Evolutionary conservation across 1,140 invertebrate genomes (phyloP).

Genomic region (Brachionus paranguensis): DNA sequence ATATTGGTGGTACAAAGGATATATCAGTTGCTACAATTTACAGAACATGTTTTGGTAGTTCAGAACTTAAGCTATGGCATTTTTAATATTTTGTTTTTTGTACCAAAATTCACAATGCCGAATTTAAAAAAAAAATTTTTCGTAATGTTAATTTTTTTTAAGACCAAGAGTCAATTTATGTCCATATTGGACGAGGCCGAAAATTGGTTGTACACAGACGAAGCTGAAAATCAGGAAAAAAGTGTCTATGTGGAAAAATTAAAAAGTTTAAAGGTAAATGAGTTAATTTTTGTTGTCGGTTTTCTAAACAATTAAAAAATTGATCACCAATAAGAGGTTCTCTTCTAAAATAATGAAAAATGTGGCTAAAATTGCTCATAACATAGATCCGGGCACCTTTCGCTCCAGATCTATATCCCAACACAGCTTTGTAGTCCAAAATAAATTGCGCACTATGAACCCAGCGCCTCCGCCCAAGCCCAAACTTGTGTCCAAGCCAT

Average conservation of each 20-base stretch:
- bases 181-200: constrained; percentile 71
- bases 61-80: too few species aligned
- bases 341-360: neutral
- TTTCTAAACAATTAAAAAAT: neutral
- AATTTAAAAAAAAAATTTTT: too few species aligned
- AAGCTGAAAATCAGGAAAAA: constrained; percentile 81
- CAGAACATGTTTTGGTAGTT: too few species aligned
- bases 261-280: constrained; percentile 60
- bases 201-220: constrained; percentile 82
- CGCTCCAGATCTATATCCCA: constrained; percentile 7
- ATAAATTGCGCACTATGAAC: constrained; percentile 8
- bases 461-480: neutral
- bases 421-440: neutral
- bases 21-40: too few species aligned
- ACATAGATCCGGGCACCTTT: neutral
- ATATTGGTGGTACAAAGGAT: too few species aligned
- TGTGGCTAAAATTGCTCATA: neutral
- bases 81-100: too few species aligned
- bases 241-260: constrained; percentile 70
- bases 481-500: neutral
- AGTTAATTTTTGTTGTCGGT: constrained; percentile 24
- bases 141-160: neutral
- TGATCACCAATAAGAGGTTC: neutral
- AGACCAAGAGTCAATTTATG: neutral
- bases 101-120: too few species aligned